These are phyloP conservation scores for Oscheius sp. DNA, from an alignment of 1,140 invertebrate genomes.

Conservation along the genomic window DNA sequence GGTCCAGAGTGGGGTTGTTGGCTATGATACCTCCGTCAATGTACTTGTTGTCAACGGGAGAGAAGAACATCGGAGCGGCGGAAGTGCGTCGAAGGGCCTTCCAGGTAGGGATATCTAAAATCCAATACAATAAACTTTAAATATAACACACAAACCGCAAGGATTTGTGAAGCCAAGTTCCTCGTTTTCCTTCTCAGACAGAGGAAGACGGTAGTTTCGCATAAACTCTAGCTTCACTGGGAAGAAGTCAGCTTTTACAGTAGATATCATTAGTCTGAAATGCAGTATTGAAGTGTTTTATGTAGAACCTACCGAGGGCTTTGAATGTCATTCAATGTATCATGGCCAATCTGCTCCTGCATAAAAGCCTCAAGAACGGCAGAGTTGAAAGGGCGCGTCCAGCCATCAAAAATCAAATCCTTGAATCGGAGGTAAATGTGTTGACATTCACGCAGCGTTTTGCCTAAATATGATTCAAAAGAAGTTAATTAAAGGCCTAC, in stretches of 20 bases:
- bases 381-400: conserved; percentile 65
- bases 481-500: conserved; percentile 49
- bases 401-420: conserved; percentile 57
- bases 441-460: conserved; percentile 50
- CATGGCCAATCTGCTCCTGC: conserved; percentile 80
- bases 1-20: conserved; percentile 92
- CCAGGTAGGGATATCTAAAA: conserved; percentile 42
- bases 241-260: conserved; percentile 81
- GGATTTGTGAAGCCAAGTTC: conserved; percentile 28
- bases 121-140: neutral
- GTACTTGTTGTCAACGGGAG: conserved; percentile 70
- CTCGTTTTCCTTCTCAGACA: conserved; percentile 32
- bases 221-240: conserved; percentile 91
- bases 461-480: conserved; percentile 37
- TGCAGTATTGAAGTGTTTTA: conserved; percentile 35
- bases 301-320: conserved; percentile 70
- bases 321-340: conserved; percentile 80
- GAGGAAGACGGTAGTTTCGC: conserved; percentile 79
- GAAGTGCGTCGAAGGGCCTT: conserved; percentile 47
- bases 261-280: conserved; percentile 80
- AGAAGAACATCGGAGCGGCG: conserved; percentile 42
- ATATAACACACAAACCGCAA: neutral
- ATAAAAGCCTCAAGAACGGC: conserved; percentile 81
- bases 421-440: conserved; percentile 59
- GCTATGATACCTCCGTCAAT: conserved; percentile 91